Conservation (phyloP, 2,113 vertebrate species). For the Hippoglossus stenolepis region DNA sequence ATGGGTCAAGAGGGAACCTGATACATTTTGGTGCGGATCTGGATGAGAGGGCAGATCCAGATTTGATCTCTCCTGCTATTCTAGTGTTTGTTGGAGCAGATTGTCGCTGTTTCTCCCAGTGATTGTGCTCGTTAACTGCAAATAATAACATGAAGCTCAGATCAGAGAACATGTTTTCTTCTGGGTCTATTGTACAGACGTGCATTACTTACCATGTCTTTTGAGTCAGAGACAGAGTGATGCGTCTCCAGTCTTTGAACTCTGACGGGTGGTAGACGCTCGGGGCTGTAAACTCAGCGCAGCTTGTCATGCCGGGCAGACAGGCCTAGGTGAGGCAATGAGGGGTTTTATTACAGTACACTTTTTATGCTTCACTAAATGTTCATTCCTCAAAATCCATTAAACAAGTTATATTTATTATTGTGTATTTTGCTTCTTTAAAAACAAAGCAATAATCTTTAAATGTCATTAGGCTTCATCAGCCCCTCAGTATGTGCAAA, state of each 20-base stretch:
- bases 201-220: slow-evolving; percentile 91
- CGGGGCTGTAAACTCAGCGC: slow-evolving; percentile 95
- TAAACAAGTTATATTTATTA: background rate
- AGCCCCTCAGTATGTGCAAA: slow-evolving; percentile 7
- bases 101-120: background rate
- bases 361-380: background rate
- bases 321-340: slow-evolving; percentile 87
- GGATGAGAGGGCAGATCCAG: too few species aligned
- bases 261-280: slow-evolving; percentile 97
- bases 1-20: too few species aligned
- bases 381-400: slow-evolving; percentile 6
- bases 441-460: background rate
- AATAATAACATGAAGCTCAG: slow-evolving; percentile 17
- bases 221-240: slow-evolving; percentile 92
- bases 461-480: slow-evolving; percentile 5
- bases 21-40: too few species aligned
- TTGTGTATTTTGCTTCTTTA: slow-evolving; percentile 18
- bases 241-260: slow-evolving; percentile 94
- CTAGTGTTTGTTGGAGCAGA: background rate
- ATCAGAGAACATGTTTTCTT: slow-evolving; percentile 16
- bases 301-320: slow-evolving; percentile 97
- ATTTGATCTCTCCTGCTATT: too few species aligned
- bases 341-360: background rate
- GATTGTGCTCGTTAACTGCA: background rate
- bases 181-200: background rate